Evolutionary conservation across 2,888 invertebrate species (phyloP), one percentile per base, ranked within the genome.

Genomic region (Biston betularia): DNA sequence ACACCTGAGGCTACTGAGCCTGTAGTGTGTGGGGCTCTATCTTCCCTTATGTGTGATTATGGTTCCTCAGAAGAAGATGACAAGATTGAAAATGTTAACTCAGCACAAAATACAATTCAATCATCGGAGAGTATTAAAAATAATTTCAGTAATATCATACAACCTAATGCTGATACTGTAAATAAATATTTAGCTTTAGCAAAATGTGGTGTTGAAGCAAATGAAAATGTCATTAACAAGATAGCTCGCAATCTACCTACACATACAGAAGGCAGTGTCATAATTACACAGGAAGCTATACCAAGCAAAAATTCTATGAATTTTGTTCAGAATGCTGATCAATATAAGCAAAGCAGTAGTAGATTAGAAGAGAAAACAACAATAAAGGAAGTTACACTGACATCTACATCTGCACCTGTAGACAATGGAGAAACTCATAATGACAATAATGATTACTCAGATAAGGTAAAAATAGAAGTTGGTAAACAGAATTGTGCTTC

Each of bases 21-120:
- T 66, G 68, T 75, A 38, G 80, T 95, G 9, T 95, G 94, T 82
- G 94, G 92, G 74, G 95, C 95, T 12, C 82, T 96, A 69, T 93
- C 94, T 52, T 91, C 92, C 62, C 85, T 96, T 34, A 95, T 95
- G 77, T 92, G 92, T 75, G 93, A 94, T 63, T 96, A 95, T 88
- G 92, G 86, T 54, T 92, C 93, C 65, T 94, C 95, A 66, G 94
- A 94, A 80, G 94, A 94, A 61, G 88, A 94, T 68, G 65, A 75
- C 35, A 46, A 58, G 44, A 62, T 44, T 49, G 54, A 33, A 53
- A 34, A 60, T 44, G 5, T 24, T 46, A n/a, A 15, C 34, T 24
- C 15, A 38, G 15, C 52, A 15, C 38, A 38, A 53, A 10, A 14
- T 34, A 50, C 12, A 12, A n/a, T 34, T 34, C 50, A 50, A n/a